Conservation (phyloP, 2,113 vertebrate species). For the Cyanocitta stelleri region DNA sequence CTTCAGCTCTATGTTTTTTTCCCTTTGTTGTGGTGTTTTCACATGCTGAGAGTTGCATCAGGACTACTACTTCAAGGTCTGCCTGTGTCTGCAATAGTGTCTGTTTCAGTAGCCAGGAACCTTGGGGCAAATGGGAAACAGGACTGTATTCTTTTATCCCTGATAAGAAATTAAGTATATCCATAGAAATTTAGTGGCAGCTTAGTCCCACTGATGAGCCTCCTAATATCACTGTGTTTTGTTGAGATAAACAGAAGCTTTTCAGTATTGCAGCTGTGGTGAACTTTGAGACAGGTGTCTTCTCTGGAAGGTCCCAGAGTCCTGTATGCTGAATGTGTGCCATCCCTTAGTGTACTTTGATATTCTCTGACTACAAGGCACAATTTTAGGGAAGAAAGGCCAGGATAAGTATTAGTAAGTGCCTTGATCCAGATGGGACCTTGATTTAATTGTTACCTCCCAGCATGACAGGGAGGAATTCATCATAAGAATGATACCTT, state of each 20-base stretch:
- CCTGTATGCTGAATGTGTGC: neutral
- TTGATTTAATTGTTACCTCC: neutral
- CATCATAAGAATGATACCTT: neutral
- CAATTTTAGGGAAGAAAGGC: neutral
- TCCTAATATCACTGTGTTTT: neutral
- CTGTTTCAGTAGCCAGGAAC: neutral
- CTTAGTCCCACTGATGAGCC: neutral
- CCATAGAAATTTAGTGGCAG: neutral
- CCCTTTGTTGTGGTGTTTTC: neutral
- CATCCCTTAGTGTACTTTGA: neutral
- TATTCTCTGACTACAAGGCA: neutral
- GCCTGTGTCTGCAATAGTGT: neutral
- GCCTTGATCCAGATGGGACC: neutral
- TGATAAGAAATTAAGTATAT: neutral
- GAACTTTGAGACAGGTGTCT: neutral
- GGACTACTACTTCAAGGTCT: neutral
- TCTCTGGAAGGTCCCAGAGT: neutral
- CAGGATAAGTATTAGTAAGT: neutral
- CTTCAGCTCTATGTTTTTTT: neutral
- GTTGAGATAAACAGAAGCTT: neutral
- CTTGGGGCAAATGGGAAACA: fast-evolving
- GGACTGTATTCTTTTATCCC: neutral
- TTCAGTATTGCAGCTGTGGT: neutral
- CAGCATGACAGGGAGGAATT: neutral
- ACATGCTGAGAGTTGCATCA: neutral